Base-by-base conservation (phyloP, 2,888 invertebrate genomes). In the Dasypogon diadema region DNA sequence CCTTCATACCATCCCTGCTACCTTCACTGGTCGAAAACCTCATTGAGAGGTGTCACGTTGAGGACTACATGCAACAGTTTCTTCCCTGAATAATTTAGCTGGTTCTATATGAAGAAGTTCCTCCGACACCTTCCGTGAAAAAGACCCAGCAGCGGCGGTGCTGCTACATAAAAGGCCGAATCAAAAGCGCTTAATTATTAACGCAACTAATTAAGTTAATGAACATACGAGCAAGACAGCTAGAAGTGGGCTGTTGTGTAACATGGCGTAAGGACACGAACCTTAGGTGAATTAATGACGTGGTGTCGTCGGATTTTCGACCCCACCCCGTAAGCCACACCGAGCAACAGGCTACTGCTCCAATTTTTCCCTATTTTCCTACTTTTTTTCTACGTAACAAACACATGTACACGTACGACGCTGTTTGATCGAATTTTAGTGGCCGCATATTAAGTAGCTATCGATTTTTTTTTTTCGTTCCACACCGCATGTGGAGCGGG, bases 181-280 rank as follows among this genome's bases (percentile, higher is more conserved):
- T 58, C 60, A 16, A 37, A 60, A 37, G 18, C 60, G 60, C 16
- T 60, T 30, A 60, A 60, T 60, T 60, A 60, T 60, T 60, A 60
- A 60, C 60, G 18, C 18, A 60, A 60, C 60, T 60, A 60, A 60
- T 60, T 60, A 60, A 60, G 37, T 60, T 60, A 60, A 60, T 60
- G 60, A 60, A 60, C 37, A 37, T n/a, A 18, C 37, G 34, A 60
- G 60, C 21, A 37, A 34, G 60, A 60, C 58, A 60, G 14, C 58
- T 34, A 60, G 58, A 60, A 60, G 60, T 60, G 60, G 34, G 34
- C 60, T 60, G 37, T 60, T 60, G 37, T 60, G 37, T 60, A 60
- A 60, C 16, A 34, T 34, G 60, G n/a, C n/a, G 60, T 42, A 42
- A 42, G 42, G 42, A 12, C 42, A 42, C 42, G 42, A 42, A 42